Evolutionary conservation across 2,113 vertebrate species (phyloP).

Genomic region (Pluvialis apricaria): DNA sequence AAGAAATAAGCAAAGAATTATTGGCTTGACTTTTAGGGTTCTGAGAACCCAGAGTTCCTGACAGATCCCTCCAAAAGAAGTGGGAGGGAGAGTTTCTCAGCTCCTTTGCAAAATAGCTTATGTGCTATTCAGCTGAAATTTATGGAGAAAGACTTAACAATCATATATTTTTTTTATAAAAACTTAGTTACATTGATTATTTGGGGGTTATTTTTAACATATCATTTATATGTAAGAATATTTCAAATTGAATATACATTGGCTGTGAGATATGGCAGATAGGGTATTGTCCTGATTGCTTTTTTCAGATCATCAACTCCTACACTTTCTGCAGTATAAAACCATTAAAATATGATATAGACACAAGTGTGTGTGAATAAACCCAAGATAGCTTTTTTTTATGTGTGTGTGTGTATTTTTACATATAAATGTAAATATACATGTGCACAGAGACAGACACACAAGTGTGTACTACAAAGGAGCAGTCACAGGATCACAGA

Average conservation of each 20-base stretch:
- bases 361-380: neutral
- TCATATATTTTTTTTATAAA: neutral
- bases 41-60: neutral
- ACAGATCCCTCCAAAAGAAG: neutral
- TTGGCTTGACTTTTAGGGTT: constrained; percentile 10
- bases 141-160: neutral
- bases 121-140: neutral
- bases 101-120: neutral
- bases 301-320: neutral
- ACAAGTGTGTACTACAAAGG: neutral
- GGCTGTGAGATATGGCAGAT: neutral
- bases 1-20: neutral
- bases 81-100: neutral
- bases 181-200: neutral
- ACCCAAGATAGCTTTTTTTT: neutral
- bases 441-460: neutral
- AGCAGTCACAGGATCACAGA: neutral
- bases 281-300: neutral
- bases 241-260: neutral
- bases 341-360: neutral
- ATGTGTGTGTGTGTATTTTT: neutral
- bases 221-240: neutral
- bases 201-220: neutral
- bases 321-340: neutral
- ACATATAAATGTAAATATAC: neutral